Evolutionary conservation across 2,113 vertebrate genomes (phyloP), one percentile per base, ranked within the genome.

Genomic region (Anguilla rostrata): DNA sequence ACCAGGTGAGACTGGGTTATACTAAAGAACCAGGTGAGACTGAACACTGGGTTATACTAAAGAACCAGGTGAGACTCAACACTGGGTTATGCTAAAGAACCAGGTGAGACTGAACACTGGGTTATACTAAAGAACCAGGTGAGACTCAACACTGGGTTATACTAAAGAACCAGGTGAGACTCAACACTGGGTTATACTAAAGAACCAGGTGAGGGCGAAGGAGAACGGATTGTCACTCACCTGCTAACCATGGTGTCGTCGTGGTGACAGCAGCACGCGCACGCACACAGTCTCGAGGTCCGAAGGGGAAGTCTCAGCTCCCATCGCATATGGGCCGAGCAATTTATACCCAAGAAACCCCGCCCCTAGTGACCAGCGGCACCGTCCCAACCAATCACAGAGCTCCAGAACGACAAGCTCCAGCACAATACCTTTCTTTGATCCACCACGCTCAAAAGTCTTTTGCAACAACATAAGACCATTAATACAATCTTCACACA

Each of bases 161-260:
- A 34, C 1, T 34, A 34, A 1, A 60, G 15, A 60, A 20, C 56
- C 56, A 60, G 56, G 56, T 60, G 56, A 60, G 56, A 60, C 3
- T 18, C 9, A 60, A 15, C 9, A 60, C 26, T n/a, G 26, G 22
- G 26, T 71, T 16, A n/a, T 16, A 5, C 14, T 60, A 20, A 14
- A 60, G 56, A 60, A 18, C 56, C 14, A 3, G 56, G 0, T 18
- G 18, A 60, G 18, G 14, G 3, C 4, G n/a, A 81, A 40, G 56
- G 40, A 53, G 87, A 78, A 57, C 81, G 39, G 0, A 71, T 22
- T 16, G 53, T 20, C 93, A 96, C 98, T 98, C 91, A 99, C 98
- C 96, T 95, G 93, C 95, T 97, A 90, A 95, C 97, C 98, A 99
- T 99, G 87, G 86, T 88, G 86, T 96, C 87, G 90, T 89, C 83